Conservation (phyloP, 2,888 invertebrate species). For the Rhagium mordax region DNA sequence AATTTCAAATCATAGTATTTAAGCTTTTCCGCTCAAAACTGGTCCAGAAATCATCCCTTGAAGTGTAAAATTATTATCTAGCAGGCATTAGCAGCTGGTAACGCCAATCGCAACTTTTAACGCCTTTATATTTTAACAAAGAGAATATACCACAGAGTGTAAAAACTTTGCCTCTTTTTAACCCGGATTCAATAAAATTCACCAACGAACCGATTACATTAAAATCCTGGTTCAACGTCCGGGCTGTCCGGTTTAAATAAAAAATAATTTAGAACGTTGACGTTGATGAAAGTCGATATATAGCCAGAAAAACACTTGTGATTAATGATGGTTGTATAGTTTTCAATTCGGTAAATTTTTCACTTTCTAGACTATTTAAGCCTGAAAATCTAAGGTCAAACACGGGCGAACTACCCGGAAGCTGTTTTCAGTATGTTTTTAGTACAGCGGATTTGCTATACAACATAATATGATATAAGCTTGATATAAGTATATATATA, state of each 20-base stretch:
- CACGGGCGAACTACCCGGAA: constrained; percentile 7
- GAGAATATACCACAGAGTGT: background rate
- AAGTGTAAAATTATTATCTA: too few species aligned
- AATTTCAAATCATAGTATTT: too few species aligned
- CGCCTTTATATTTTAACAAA: background rate
- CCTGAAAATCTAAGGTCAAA: constrained; percentile 18
- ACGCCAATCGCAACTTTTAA: too few species aligned
- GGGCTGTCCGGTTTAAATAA: constrained; percentile 1
- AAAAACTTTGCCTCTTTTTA: background rate
- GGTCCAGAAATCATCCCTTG: too few species aligned
- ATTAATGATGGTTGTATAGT: constrained; percentile 24
- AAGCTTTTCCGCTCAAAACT: too few species aligned
- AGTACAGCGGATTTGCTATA: background rate
- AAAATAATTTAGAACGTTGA: constrained; percentile 8
- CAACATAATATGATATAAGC: background rate
- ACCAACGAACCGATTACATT: background rate
- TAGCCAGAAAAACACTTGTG: constrained; percentile 17
- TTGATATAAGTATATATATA: too few species aligned
- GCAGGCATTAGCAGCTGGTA: too few species aligned
- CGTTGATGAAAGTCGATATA: constrained; percentile 11
- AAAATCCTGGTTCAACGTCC: background rate
- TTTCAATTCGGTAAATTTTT: constrained; percentile 22
- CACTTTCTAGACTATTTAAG: constrained; percentile 7
- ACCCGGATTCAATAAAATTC: background rate
- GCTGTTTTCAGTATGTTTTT: background rate